These are phyloP conservation scores for Amiota minor DNA, from an alignment of 2,888 invertebrate species.

Conservation along the genomic window DNA sequence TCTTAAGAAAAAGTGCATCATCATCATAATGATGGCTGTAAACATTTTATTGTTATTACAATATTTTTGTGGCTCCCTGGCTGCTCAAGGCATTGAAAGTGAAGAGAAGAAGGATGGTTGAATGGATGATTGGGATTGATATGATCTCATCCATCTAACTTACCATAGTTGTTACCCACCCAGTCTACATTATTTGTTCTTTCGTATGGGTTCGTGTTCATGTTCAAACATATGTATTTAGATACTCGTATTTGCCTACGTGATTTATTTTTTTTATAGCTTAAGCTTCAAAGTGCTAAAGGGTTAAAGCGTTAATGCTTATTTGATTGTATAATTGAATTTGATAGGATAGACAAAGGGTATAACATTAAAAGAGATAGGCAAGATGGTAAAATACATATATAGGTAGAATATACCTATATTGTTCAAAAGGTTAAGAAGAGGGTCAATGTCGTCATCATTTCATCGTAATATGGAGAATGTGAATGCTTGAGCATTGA, in stretches of 20 bases:
- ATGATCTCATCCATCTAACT: no score
- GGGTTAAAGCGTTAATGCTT: conserved; percentile 56
- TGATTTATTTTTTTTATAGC: conserved; percentile 29
- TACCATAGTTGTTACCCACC: no score
- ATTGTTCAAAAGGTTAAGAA: conserved; percentile 5
- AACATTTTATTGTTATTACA: conserved; percentile 8
- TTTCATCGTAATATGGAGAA: neutral
- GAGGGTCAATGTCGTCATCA: conserved; percentile 20
- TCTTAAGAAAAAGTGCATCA: conserved; percentile 61
- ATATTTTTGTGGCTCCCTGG: neutral
- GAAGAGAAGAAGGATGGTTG: no score
- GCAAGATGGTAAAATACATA: no score
- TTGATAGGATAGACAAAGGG: neutral
- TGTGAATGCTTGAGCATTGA: no score
- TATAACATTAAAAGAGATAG: neutral
- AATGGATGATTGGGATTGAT: no score
- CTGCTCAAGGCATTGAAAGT: neutral
- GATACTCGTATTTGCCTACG: conserved; percentile 19
- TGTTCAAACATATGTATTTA: no score
- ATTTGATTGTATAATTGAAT: conserved; percentile 43
- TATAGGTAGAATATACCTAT: no score
- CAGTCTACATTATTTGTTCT: neutral
- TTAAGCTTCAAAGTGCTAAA: conserved; percentile 30
- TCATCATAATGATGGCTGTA: conserved; percentile 29
- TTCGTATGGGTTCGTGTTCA: neutral